These are phyloP conservation scores for Furcifer pardalis DNA, from an alignment of 2,797 vertebrate genomes.

Conservation along the genomic window DNA sequence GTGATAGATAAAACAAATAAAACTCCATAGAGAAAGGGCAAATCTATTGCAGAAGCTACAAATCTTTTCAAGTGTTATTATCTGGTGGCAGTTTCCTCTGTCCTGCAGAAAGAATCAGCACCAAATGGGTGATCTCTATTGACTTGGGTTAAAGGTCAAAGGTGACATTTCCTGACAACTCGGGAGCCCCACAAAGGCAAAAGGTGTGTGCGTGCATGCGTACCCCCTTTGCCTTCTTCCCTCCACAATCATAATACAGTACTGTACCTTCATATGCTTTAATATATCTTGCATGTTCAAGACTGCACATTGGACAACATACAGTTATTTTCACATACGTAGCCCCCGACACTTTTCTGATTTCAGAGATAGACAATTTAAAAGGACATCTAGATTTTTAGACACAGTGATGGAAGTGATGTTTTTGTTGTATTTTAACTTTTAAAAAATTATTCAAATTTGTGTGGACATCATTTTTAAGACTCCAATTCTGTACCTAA, in stretches of 20 bases:
- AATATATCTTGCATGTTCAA: too few species aligned
- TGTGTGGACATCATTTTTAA: background rate
- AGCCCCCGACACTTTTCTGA: background rate
- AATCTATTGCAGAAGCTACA: background rate
- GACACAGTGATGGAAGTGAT: background rate
- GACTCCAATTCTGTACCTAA: too few species aligned
- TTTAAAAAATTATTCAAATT: background rate
- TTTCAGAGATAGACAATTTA: too few species aligned
- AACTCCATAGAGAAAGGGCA: background rate
- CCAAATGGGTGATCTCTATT: background rate
- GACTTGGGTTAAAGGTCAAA: background rate
- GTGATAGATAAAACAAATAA: background rate
- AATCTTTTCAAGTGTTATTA: background rate
- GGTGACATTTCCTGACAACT: background rate
- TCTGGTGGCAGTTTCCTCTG: background rate
- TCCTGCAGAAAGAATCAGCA: background rate
- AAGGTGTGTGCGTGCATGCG: too few species aligned
- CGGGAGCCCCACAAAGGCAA: too few species aligned
- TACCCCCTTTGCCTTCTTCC: too few species aligned
- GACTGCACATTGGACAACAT: background rate
- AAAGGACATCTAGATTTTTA: too few species aligned
- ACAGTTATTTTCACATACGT: background rate
- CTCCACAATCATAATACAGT: background rate
- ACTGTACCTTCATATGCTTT: too few species aligned
- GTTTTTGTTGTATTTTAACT: background rate